Base-by-base conservation (phyloP, 2,113 vertebrate genomes). In the Rhinoptilus africanus region DNA sequence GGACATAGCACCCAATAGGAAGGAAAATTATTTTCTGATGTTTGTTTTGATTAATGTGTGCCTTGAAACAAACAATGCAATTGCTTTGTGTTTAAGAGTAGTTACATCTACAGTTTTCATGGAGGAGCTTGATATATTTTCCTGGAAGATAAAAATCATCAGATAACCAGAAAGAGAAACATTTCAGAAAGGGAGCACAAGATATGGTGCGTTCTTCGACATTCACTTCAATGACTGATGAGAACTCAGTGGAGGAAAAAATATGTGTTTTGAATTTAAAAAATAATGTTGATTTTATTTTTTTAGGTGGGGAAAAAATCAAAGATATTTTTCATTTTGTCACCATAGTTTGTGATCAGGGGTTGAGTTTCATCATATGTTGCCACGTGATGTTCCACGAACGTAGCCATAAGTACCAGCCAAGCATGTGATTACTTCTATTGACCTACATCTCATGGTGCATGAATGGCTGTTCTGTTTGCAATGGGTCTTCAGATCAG, bases 381-480 rank as follows among this genome's bases (percentile, higher is more conserved):
- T 86, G 54, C 57, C 94, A 91, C 1, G 12, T 93, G 96, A 85
- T 85, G 48, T 66, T 92, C 84, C 2, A 3, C 0, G 0, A 92
- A 71, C 10, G 14, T 34, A 66, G 51, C 45, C 24, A 0, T 43
- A 89, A 96, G 69, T 53, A 48, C 73, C 62, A 72, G 80, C 69
- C 56, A 3, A 94, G 74, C 95, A 92, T 89, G 73, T 96, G 96
- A 96, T 92, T 75, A 8, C 32, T 84, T 94, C 94, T 79, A 7
- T 45, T 97, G 95, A 93, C 92, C 91, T 69, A 22, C 41, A 66
- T 89, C 56, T 87, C 91, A 66, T 13, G 72, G 66, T 7, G 32
- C 69, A 75, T 97, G 95, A 97, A 97, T 95, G 80, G 91, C 39
- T 96, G 84, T 91, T 97, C 76, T 97, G 93, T 97, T 92, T 89